These are phyloP conservation scores for Orthosia gothica DNA, from an alignment of 2,888 invertebrate species.

Conservation along the genomic window DNA sequence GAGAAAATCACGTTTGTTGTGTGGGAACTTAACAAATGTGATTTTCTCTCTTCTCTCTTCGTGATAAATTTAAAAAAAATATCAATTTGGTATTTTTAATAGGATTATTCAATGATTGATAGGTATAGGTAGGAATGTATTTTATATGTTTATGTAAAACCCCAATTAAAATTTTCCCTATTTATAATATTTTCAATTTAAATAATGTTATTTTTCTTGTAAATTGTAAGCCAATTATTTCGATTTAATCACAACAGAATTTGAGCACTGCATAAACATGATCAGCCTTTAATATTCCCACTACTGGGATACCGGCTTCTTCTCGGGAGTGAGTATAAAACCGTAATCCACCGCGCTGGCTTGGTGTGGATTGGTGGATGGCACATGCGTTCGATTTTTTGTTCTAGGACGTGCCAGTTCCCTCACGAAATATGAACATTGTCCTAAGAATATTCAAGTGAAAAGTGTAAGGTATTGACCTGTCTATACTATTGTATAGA, in stretches of 20 bases:
- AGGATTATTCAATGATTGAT: not conserved
- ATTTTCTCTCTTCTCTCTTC: no score
- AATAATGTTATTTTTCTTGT: not conserved
- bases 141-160: not conserved
- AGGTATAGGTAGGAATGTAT: no score
- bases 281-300: no score
- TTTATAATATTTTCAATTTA: not conserved
- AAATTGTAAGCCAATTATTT: not conserved
- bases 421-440: not conserved
- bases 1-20: no score
- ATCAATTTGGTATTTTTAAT: not conserved
- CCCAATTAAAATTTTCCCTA: not conserved
- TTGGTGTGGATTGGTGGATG: no score
- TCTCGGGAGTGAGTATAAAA: no score
- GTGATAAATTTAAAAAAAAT: not conserved
- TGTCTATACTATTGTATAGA: not conserved
- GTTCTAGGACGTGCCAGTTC: no score
- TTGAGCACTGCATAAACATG: not conserved
- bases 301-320: no score
- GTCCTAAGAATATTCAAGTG: not conserved
- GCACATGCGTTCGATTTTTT: no score
- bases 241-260: not conserved
- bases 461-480: conserved; percentile 6
- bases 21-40: no score
- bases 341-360: no score